Percentiles rank a stretch among this genome's conserved stretches.
phyloP scores from a whole-genome alignment of 2,113 vertebrate genomes.

The Melanotaenia duboulayi region DNA sequence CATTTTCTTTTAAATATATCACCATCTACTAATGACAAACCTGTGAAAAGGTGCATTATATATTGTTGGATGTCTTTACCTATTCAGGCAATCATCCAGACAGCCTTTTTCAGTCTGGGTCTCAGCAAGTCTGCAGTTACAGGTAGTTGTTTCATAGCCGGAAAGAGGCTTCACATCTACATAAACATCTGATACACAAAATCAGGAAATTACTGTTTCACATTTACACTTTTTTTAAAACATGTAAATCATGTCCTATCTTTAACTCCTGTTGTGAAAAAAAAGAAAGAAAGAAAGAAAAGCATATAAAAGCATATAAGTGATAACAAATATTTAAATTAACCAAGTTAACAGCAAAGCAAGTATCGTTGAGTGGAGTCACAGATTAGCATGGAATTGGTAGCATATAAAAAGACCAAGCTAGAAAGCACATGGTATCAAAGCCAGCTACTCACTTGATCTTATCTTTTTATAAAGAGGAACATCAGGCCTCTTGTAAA shows the following conservation, averaged over 20 bases:
- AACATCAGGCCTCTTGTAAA: slow-evolving; percentile 98
- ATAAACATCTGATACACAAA: slow-evolving; percentile 87
- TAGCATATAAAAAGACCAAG: slow-evolving; percentile 4
- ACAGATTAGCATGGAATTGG: background rate
- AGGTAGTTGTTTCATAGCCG: slow-evolving; percentile 96
- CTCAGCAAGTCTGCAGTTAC: slow-evolving; percentile 91
- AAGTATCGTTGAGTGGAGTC: background rate
- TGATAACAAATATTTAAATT: background rate
- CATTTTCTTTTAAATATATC: background rate
- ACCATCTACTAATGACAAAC: background rate
- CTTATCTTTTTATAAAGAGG: slow-evolving; percentile 99
- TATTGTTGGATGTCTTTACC: slow-evolving; percentile 77
- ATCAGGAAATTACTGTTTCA: slow-evolving; percentile 3
- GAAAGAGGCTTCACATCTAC: slow-evolving; percentile 98
- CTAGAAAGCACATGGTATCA: slow-evolving; percentile 1
- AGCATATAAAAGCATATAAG: too few species aligned
- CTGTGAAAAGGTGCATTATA: background rate
- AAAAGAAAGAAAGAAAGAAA: background rate
- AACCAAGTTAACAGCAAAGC: background rate
- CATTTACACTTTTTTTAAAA: slow-evolving; percentile 10
- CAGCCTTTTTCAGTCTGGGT: slow-evolving; percentile 86
- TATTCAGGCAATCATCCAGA: slow-evolving; percentile 95
- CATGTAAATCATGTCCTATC: background rate
- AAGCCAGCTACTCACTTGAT: slow-evolving; percentile 92
- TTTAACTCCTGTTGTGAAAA: slow-evolving; percentile 24